These are phyloP conservation scores for Rhynchophorus ferrugineus DNA, from an alignment of 1,140 invertebrate species.

Conservation along the genomic window DNA sequence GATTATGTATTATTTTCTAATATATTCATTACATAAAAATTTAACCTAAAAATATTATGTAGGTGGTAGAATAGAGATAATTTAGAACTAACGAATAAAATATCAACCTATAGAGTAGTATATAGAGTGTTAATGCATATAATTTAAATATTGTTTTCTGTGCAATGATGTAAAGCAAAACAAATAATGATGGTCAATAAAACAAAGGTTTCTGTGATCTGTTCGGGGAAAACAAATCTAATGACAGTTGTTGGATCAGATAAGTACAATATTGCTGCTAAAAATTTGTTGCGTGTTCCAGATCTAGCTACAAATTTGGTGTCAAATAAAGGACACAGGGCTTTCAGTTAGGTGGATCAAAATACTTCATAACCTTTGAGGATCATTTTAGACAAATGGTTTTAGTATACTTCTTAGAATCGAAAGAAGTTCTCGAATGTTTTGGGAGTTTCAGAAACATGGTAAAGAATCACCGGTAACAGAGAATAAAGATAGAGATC, in stretches of 20 bases:
- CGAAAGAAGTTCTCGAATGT: slow-evolving; percentile 27
- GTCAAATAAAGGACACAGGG: slow-evolving; percentile 15
- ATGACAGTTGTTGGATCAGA: not conserved
- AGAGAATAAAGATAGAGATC: slow-evolving; percentile 27
- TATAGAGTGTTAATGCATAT: no score
- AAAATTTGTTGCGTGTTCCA: slow-evolving; percentile 28
- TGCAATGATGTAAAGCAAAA: not conserved
- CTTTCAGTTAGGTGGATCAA: slow-evolving; percentile 30
- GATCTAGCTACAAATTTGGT: slow-evolving; percentile 29
- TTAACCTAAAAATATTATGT: no score
- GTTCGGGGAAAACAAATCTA: not conserved
- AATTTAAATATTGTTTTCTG: no score
- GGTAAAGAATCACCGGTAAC: no score
- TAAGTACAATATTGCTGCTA: slow-evolving; percentile 1
- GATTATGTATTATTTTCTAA: no score
- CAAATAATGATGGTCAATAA: not conserved
- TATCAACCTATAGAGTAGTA: no score
- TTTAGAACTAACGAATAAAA: no score
- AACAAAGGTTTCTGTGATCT: not conserved
- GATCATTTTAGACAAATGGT: slow-evolving; percentile 38
- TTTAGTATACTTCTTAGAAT: slow-evolving; percentile 38
- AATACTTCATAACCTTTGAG: slow-evolving; percentile 40
- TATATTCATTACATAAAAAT: no score
- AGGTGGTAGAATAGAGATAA: no score
- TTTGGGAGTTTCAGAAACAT: slow-evolving; percentile 32